Evolutionary conservation across 1,140 invertebrate species (phyloP).

Genomic region (Idris sp.): DNA sequence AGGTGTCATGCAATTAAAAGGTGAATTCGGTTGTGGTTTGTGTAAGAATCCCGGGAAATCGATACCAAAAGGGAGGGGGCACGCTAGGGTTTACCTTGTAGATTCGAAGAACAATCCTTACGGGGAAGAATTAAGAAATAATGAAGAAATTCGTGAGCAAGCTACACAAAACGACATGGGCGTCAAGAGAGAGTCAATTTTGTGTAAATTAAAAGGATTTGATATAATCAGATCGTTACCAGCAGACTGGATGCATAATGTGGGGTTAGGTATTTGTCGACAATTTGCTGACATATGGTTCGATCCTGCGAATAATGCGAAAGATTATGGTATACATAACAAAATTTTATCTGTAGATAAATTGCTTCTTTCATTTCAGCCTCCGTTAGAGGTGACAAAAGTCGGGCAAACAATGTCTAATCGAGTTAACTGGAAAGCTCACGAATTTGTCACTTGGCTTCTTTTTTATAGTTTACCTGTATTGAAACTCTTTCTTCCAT

Average conservation of each 20-base stretch:
- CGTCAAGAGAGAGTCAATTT: slow-evolving; percentile 46
- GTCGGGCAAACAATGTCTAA: slow-evolving; percentile 51
- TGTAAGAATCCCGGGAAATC: slow-evolving; percentile 54
- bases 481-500: slow-evolving; percentile 32
- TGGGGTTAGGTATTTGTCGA: slow-evolving; percentile 56
- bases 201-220: no score
- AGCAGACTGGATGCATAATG: slow-evolving; percentile 64
- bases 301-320: slow-evolving; percentile 36
- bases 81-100: slow-evolving; percentile 49
- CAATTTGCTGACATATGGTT: slow-evolving; percentile 47
- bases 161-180: slow-evolving; percentile 35
- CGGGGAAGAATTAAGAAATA: slow-evolving; percentile 37
- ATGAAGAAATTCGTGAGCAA: slow-evolving; percentile 32
- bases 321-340: slow-evolving; percentile 55
- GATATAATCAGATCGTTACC: slow-evolving; percentile 49
- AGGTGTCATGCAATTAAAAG: no score
- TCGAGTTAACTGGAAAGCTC: slow-evolving; percentile 22
- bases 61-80: slow-evolving; percentile 33
- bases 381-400: slow-evolving; percentile 48
- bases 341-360: slow-evolving; percentile 36
- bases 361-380: slow-evolving; percentile 40
- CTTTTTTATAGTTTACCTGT: slow-evolving; percentile 54
- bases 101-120: slow-evolving; percentile 28
- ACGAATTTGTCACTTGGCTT: no score
- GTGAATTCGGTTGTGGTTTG: no score